Conservation (phyloP, 53 echinoderm and acorn worm genomes). For the Apostichopus leukothele region DNA sequence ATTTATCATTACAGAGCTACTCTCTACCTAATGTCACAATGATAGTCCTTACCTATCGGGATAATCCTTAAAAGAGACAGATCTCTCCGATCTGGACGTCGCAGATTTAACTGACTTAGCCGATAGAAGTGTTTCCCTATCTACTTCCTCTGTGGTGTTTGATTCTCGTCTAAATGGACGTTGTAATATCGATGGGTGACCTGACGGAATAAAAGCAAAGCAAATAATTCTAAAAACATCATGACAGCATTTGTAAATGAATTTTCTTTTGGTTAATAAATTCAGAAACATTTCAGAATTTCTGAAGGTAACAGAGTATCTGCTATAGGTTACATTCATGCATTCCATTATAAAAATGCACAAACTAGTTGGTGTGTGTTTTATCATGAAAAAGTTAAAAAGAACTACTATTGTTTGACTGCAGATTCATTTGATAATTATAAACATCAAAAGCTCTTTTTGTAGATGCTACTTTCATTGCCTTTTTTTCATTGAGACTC, state of each 20-base stretch:
- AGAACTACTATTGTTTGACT: background rate
- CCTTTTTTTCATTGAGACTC: background rate
- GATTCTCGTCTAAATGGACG: constrained; percentile 57
- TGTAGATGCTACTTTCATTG: no score
- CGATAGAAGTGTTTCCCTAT: constrained; percentile 54
- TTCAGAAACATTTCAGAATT: no score
- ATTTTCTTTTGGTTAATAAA: no score
- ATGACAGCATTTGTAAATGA: no score
- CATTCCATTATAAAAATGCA: no score
- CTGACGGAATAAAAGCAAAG: background rate
- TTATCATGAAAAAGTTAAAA: background rate
- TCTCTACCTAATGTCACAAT: background rate
- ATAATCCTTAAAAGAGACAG: constrained; percentile 76
- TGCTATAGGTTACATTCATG: no score
- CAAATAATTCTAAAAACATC: no score
- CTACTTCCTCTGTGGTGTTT: constrained; percentile 60
- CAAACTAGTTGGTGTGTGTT: no score
- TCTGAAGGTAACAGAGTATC: no score
- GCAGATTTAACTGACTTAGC: constrained; percentile 48
- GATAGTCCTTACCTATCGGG: constrained; percentile 46
- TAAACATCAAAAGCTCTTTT: no score
- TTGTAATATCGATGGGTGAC: constrained; percentile 18
- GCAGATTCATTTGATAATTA: no score
- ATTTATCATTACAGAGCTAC: background rate
- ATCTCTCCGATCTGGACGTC: constrained; percentile 76